Conservation (phyloP, 2,888 invertebrate genomes). For the Pachliopta kotzebuea region DNA sequence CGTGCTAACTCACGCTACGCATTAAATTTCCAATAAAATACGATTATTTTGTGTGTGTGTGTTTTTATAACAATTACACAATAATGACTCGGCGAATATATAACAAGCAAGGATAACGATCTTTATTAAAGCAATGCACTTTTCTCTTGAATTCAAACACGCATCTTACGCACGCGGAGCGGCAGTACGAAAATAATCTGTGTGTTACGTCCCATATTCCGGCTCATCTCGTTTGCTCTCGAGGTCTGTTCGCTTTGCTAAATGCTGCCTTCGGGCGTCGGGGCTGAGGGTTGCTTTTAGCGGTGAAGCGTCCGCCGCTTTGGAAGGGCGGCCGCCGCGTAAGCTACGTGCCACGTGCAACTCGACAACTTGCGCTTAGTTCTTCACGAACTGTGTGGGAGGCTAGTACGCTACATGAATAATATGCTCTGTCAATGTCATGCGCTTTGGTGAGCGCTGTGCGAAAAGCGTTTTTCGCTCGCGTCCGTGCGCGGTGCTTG, state of each 20-base stretch:
- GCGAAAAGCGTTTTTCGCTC: constrained; percentile 63
- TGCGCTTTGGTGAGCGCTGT: constrained; percentile 54
- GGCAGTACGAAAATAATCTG: constrained; percentile 73
- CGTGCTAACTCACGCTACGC: constrained; percentile 41
- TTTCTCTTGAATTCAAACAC: constrained; percentile 55
- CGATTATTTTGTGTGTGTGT: neutral
- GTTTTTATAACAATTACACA: neutral
- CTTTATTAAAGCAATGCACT: constrained; percentile 54
- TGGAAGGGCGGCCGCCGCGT: constrained; percentile 77
- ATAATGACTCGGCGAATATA: constrained; percentile 4
- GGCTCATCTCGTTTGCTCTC: constrained; percentile 59
- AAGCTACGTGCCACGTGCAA: constrained; percentile 77
- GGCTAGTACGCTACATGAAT: constrained; percentile 77
- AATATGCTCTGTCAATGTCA: constrained; percentile 68
- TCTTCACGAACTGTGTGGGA: constrained; percentile 79
- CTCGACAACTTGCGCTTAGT: constrained; percentile 75
- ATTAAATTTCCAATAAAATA: constrained; percentile 54
- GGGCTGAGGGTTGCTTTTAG: constrained; percentile 72
- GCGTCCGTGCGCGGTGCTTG: constrained; percentile 49
- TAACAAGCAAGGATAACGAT: constrained; percentile 41
- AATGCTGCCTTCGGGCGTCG: constrained; percentile 59
- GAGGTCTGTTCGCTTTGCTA: constrained; percentile 45
- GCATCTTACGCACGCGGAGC: constrained; percentile 58
- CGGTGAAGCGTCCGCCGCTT: constrained; percentile 58
- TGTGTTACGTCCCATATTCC: constrained; percentile 72